A percentile compares a stretch with the other conserved stretches of the same genome.
Conservation (phyloP, 1,140 invertebrate genomes). For the Colletes latitarsis region DNA sequence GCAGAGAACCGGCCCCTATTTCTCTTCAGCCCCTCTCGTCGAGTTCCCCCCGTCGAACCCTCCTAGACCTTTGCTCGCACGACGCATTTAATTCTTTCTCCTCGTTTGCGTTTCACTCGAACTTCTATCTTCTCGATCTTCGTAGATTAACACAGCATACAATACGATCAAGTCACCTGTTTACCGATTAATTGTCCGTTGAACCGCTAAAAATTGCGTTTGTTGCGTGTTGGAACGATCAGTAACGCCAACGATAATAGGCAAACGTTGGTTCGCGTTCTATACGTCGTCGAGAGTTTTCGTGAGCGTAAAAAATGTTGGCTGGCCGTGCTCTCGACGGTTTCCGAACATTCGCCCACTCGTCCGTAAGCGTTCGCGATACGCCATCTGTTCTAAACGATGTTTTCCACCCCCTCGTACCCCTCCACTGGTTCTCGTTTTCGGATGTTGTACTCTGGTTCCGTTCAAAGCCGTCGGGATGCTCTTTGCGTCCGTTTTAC, state of each 20-base stretch:
- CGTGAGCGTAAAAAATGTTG: too few relatives aligned
- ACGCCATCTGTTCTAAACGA: constrained; percentile 52
- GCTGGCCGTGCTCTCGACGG: neutral
- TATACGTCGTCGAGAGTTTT: too few relatives aligned
- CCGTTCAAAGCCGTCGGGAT: neutral
- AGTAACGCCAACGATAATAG: too few relatives aligned
- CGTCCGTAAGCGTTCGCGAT: constrained; percentile 5
- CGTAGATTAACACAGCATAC: too few relatives aligned
- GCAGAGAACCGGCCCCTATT: neutral
- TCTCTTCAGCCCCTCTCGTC: neutral
- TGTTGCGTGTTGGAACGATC: too few relatives aligned
- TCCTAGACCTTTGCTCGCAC: constrained; percentile 15
- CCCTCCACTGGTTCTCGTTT: neutral
- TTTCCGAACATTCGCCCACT: constrained; percentile 30
- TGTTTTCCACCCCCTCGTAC: constrained; percentile 14
- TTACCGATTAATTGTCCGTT: too few relatives aligned
- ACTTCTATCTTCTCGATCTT: constrained; percentile 58
- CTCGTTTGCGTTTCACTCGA: constrained; percentile 71
- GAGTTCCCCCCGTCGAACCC: neutral
- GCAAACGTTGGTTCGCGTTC: too few relatives aligned
- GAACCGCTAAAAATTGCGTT: too few relatives aligned
- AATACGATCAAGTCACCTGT: too few relatives aligned
- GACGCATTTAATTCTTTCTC: constrained; percentile 67
- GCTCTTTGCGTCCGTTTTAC: neutral
- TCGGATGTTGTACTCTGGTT: neutral